A percentile compares a stretch with the other conserved stretches of the same genome.
phyloP scores from a whole-genome alignment of 2,888 invertebrate species.

The Drosophila differens region DNA sequence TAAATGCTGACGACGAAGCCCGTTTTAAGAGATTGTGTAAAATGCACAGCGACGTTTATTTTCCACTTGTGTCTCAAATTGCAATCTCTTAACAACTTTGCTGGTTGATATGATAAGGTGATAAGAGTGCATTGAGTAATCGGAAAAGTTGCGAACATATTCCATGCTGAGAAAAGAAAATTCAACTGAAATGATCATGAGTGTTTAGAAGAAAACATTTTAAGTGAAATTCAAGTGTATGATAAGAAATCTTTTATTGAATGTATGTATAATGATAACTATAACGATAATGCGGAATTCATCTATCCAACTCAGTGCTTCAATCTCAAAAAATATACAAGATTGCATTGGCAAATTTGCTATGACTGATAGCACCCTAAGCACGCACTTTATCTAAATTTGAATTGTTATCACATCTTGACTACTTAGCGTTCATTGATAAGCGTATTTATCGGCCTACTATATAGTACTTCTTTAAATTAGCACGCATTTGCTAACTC shows the following conservation, averaged over 20 bases:
- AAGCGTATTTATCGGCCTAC: neutral
- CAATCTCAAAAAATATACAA: neutral
- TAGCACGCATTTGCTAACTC: neutral
- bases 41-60: slow-evolving; percentile 26
- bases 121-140: neutral
- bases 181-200: neutral
- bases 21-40: slow-evolving; percentile 33
- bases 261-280: neutral
- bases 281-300: neutral
- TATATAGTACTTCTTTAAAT: neutral
- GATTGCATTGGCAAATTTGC: neutral
- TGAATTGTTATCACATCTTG: neutral
- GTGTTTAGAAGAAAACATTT: neutral
- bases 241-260: neutral
- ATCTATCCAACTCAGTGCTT: neutral
- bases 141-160: neutral
- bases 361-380: neutral
- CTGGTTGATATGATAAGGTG: neutral
- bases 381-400: neutral
- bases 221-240: neutral
- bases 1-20: slow-evolving; percentile 60
- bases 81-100: slow-evolving; percentile 10
- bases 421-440: neutral
- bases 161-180: neutral
- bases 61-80: slow-evolving; percentile 48